Evolutionary conservation across 1,140 invertebrate species (phyloP).

Genomic region (Dendrolimus kikuchii): DNA sequence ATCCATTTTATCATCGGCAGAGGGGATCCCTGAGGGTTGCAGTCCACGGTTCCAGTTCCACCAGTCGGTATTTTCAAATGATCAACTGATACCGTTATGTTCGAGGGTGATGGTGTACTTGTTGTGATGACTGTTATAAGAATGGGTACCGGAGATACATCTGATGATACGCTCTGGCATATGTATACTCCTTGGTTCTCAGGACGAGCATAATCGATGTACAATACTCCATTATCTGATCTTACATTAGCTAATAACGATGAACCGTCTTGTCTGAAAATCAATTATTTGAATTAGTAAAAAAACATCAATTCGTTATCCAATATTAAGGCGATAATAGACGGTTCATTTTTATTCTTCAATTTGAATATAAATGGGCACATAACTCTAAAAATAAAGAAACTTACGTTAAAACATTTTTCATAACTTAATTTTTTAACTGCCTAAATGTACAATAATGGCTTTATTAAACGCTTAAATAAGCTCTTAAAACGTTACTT

Average conservation of each 20-base stretch:
- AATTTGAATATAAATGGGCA: no score
- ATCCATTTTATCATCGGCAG: slow-evolving; percentile 84
- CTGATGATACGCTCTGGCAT: slow-evolving; percentile 74
- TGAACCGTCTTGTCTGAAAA: slow-evolving; percentile 69
- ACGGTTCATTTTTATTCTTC: no score
- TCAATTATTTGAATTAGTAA: no score
- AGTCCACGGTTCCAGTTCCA: slow-evolving; percentile 82
- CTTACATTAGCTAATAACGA: slow-evolving; percentile 74
- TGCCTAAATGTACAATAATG: no score
- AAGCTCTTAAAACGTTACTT: no score
- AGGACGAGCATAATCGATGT: slow-evolving; percentile 77
- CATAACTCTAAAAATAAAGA: no score
- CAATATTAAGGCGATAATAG: no score
- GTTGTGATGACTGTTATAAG: slow-evolving; percentile 31
- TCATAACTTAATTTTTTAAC: no score
- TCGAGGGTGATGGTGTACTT: slow-evolving; percentile 46
- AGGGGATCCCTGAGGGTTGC: slow-evolving; percentile 79
- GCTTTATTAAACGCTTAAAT: no score
- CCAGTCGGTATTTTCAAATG: slow-evolving; percentile 85
- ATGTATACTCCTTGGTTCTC: slow-evolving; percentile 87
- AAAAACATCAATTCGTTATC: no score
- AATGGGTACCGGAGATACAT: slow-evolving; percentile 27
- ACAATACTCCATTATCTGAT: slow-evolving; percentile 79
- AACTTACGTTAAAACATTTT: no score
- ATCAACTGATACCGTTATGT: slow-evolving; percentile 77